Evolutionary conservation across 2,113 vertebrate species (phyloP), one percentile per base, ranked within the genome.

Genomic region (Peromyscus californicus): DNA sequence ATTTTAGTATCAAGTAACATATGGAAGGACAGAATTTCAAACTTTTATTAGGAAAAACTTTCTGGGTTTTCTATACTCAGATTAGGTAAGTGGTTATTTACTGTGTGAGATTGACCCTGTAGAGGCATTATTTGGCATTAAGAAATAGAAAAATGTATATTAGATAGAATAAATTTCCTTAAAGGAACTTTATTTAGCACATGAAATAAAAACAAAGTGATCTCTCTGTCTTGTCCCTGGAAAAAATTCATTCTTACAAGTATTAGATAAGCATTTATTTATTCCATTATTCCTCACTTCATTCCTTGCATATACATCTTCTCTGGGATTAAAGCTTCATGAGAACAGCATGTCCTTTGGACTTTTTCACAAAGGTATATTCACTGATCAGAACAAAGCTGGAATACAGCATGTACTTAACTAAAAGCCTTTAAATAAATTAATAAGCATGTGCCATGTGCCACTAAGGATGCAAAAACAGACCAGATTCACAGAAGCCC

Each of bases 1-100:
- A 85, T 74, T 94, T 97, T 93, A 96, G 63, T 85, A 89, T 36
- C 70, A 91, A 91, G 70, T 88, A 96, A 93, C 65, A 59, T 70
- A n/a, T 22, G 79, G 89, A 59, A 93, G 24, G 36, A 39, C 19
- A 93, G 83, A 96, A 70, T 82, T 93, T 96, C 12, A 91, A 89
- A 80, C 3, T 96, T 94, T 93, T 76, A 78, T 95, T 93, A 82
- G 42, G 26, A 82, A 96, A 85, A 92, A 48, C 39, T 54, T 93
- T 86, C 61, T 82, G 65, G 57, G 13, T 42, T 76, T 89, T 96
- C 59, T 70, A 96, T 95, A 91, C 36, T 85, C 17, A 93, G 72
- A 91, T 74, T 93, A 80, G 3, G 3, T 82, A 88, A 94, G 45
- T 84, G 48, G 15, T 93, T 48, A 91, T 84, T 2, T 65, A 84